Conservation (phyloP, 2,888 invertebrate genomes). For the Caenorhabditis sp. region DNA sequence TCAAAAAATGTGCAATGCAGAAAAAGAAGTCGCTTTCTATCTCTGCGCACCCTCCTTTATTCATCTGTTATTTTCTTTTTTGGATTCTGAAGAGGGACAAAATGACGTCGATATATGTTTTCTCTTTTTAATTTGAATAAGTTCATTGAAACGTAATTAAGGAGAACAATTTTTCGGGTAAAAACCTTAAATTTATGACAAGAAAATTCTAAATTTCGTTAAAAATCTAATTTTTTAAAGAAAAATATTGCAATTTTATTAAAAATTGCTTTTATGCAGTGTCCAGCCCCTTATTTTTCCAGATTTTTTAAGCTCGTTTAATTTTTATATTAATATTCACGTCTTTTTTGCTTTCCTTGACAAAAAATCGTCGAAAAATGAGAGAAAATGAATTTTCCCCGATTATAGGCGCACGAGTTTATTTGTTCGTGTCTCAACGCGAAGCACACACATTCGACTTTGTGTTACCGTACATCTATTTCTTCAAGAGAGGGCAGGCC, state of each 20-base stretch:
- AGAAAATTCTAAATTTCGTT: too few species aligned
- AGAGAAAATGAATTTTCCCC: neutral
- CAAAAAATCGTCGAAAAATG: neutral
- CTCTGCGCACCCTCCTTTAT: constrained; percentile 13
- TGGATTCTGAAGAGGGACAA: neutral
- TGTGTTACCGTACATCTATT: constrained; percentile 24
- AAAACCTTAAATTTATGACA: too few species aligned
- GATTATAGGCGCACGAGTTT: constrained; percentile 31
- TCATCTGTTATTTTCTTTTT: neutral
- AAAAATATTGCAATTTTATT: neutral
- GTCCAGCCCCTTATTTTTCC: too few species aligned
- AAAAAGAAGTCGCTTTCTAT: constrained; percentile 7
- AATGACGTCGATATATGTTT: neutral
- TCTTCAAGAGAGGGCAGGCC: constrained; percentile 17
- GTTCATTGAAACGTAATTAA: neutral
- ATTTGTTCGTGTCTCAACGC: constrained; percentile 22
- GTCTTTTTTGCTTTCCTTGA: too few species aligned
- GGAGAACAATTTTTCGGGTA: neutral
- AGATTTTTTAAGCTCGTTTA: too few species aligned
- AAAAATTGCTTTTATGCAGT: too few species aligned
- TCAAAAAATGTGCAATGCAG: constrained; percentile 12
- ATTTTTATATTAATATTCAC: too few species aligned
- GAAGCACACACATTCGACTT: constrained; percentile 8
- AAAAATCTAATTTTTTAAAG: too few species aligned
- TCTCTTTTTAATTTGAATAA: neutral